Base-by-base conservation (phyloP, 2,113 vertebrate species). In the Dendropsophus ebraccatus region DNA sequence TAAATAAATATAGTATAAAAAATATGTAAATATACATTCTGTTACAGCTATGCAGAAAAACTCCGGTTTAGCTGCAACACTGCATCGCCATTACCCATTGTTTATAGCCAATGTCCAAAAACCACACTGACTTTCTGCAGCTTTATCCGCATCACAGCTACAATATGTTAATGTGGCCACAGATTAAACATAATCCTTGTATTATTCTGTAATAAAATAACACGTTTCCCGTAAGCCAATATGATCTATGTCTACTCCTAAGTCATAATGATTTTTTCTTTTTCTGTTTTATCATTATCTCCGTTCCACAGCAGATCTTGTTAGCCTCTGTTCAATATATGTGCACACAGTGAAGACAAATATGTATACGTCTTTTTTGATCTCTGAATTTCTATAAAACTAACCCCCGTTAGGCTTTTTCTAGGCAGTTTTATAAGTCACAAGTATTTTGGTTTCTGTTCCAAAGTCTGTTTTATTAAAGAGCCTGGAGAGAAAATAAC, bases 401-500 rank as follows among this genome's bases (percentile, higher is more conserved):
- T 74, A 69, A 83, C 50, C 82, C 78, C n/a, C 65, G 9, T 73
- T 58, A 35, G 81, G 67, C 49, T 58, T 73, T 73, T 70, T 54
- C 23, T 83, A 21, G 23, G 41, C 30, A 56, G 23, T 37, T 54
- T 30, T 83, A 45, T 32, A 83, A 73, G 47, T 56, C 28, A 37
- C 45, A 23, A 73, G 81, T 72, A 54, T 50, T 82, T 82, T 70
- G 21, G 65, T 19, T 74, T 12, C 67, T 25, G 49, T 32, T 67
- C 35, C 32, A 83, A 83, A 83, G 65, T 49, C 81, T 72, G 67
- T 73, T 70, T 83, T 73, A 83, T 54, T 72, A 83, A 83, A 83
- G 73, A 74, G 82, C 82, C 82, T 58, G 32, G 17, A 83, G 82
- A 83, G 73, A 83, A 83, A 74, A 83, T 83, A 83, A 83, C 50